These are phyloP conservation scores for Lepidochrysops patricia DNA, from an alignment of 2,888 invertebrate genomes.

Conservation along the genomic window DNA sequence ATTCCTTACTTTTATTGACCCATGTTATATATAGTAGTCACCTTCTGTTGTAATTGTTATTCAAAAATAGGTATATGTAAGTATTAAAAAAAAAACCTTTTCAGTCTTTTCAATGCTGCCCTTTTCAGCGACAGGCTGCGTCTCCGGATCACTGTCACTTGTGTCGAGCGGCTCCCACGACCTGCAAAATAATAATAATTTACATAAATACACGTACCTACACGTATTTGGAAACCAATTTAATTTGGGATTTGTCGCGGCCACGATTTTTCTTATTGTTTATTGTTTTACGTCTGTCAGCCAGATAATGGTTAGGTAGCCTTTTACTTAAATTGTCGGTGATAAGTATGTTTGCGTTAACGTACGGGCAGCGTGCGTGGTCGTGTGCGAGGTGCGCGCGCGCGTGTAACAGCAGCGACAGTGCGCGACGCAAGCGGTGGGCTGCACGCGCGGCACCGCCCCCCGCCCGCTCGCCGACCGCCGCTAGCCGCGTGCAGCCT, in stretches of 20 bases:
- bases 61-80: no score
- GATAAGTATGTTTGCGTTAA: no score
- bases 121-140: constrained; percentile 53
- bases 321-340: no score
- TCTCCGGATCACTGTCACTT: constrained; percentile 61
- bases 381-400: constrained; percentile 59
- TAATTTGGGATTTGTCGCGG: no score
- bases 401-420: constrained; percentile 58
- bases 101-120: constrained; percentile 72
- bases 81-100: constrained; percentile 41
- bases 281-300: no score
- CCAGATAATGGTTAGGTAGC: no score
- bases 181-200: constrained; percentile 27
- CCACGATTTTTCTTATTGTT: no score
- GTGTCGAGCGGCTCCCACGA: constrained; percentile 63
- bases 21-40: no score
- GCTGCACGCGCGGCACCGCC: constrained; percentile 59
- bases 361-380: constrained; percentile 56
- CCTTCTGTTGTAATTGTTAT: no score
- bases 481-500: constrained; percentile 49
- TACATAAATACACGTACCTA: no score
- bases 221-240: no score
- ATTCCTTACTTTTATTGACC: no score
- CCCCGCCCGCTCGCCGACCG: constrained; percentile 53
- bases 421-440: constrained; percentile 53